Base-by-base conservation (phyloP, 2,113 vertebrate genomes). In the Psittacus erithacus region DNA sequence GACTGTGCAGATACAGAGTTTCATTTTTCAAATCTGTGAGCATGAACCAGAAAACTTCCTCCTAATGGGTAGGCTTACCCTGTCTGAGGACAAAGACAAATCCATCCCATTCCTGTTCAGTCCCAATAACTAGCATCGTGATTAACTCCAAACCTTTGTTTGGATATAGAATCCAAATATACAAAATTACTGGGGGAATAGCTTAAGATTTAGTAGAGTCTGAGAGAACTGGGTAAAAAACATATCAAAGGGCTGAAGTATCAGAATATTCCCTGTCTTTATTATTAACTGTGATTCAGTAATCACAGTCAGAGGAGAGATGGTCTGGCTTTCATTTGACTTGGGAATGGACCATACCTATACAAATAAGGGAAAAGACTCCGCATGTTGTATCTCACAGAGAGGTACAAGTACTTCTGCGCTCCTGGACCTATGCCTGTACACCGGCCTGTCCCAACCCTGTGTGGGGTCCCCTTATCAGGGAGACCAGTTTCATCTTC, bases 361-460 rank as follows among this genome's bases (percentile, higher is more conserved):
- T 29, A 17, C 55, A 88, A 80, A 83, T 31, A 59, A 69, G 53
- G 59, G n/a, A 47, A 31, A 92, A 80, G 43, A 44, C 53, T 43
- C 16, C 39, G 33, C 13, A 13, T 1, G 1, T 8, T 50, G 3
- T 46, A 24, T 29, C 55, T 81, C 43, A 39, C 23, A 62, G 44
- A 38, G 9, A 4, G n/a, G 2, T 1, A 2, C 16, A 76, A 41
- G 3, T 17, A 14, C 20, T 50, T 6, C 17, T 49, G 33, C 1
- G 0, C 27, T 86, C 4, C 38, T 59, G 50, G n/a, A 24, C 68
- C 35, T 0, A 0, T 0, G 1, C 33, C n/a, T 10, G 15, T 13
- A 6, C 57, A 9, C 47, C 74, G 31, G 22, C 43, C 19, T 63
- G 22, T 55, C 7, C 18, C 1, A 2, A 3, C 7, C 77, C 27